Evolutionary conservation across 2,888 invertebrate genomes (phyloP).

Genomic region (Clivina fossor): DNA sequence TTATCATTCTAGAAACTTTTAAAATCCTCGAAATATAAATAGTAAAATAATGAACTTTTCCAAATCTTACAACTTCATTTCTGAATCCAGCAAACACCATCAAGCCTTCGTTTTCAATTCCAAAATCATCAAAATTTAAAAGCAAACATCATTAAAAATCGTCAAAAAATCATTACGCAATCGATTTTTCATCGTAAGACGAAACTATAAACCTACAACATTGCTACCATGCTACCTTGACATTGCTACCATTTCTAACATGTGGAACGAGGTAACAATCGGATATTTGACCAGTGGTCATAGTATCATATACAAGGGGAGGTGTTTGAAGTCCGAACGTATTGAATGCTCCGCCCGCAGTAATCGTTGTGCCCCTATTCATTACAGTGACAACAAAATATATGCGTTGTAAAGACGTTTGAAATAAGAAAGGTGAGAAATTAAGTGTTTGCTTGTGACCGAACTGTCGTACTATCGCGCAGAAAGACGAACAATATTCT

Average conservation of each 20-base stretch:
- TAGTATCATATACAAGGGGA: no score
- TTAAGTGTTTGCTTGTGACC: constrained; percentile 16
- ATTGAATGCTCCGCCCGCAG: constrained; percentile 17
- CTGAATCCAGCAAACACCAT: neutral
- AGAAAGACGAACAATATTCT: constrained; percentile 28
- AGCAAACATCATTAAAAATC: neutral
- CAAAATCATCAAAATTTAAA: neutral
- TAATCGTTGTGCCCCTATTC: constrained; percentile 11
- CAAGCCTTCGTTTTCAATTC: constrained; percentile 4
- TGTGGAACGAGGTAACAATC: neutral
- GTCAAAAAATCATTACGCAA: constrained; percentile 21
- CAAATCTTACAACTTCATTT: neutral
- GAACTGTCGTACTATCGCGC: constrained; percentile 9
- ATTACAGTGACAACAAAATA: constrained; percentile 14
- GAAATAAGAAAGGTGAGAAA: constrained; percentile 15
- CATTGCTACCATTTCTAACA: constrained; percentile 2
- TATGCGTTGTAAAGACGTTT: neutral
- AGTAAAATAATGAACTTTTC: neutral
- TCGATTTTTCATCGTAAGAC: constrained; percentile 26
- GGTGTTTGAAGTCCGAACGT: neutral
- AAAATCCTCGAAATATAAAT: neutral
- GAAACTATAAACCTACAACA: no score
- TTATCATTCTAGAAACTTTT: neutral
- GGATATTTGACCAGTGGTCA: constrained; percentile 17
- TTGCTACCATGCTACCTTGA: constrained; percentile 5